Evolutionary conservation across 2,113 vertebrate species (phyloP).

Genomic region (Daphoenositta chrysoptera): DNA sequence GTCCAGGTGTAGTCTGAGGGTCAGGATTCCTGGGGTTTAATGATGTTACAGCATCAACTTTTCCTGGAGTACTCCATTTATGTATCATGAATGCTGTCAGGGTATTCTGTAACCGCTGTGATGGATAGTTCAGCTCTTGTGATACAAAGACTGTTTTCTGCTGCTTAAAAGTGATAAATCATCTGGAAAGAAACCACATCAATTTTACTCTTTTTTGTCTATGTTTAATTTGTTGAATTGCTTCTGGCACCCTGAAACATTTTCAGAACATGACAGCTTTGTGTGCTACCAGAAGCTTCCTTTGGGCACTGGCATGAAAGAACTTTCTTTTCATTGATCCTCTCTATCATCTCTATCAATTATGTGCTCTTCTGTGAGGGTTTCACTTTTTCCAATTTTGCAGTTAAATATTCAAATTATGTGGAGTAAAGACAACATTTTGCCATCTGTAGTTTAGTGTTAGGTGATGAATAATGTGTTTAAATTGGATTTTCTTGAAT

Average conservation of each 20-base stretch:
- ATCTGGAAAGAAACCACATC: neutral
- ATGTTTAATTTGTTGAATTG: neutral
- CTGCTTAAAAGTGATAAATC: neutral
- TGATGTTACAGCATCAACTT: neutral
- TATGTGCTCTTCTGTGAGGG: neutral
- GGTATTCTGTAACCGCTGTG: neutral
- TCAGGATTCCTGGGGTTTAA: neutral
- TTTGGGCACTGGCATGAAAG: neutral
- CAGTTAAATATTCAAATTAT: neutral
- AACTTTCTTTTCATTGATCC: neutral
- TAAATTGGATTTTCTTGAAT: neutral
- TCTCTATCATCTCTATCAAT: neutral
- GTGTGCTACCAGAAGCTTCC: neutral
- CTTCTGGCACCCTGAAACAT: neutral
- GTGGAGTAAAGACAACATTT: neutral
- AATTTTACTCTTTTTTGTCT: neutral
- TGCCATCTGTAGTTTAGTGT: neutral
- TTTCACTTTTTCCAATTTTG: neutral
- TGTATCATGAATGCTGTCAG: accelerated
- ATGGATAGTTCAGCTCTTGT: neutral
- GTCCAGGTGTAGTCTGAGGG: neutral
- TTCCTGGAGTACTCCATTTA: accelerated
- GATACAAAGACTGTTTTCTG: neutral
- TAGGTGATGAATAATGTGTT: neutral
- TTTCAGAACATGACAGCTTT: neutral